A percentile compares a stretch with the other conserved stretches of the same genome.
These are phyloP conservation scores for Taenaris catops DNA, from an alignment of 2,888 invertebrate genomes.

Conservation along the genomic window DNA sequence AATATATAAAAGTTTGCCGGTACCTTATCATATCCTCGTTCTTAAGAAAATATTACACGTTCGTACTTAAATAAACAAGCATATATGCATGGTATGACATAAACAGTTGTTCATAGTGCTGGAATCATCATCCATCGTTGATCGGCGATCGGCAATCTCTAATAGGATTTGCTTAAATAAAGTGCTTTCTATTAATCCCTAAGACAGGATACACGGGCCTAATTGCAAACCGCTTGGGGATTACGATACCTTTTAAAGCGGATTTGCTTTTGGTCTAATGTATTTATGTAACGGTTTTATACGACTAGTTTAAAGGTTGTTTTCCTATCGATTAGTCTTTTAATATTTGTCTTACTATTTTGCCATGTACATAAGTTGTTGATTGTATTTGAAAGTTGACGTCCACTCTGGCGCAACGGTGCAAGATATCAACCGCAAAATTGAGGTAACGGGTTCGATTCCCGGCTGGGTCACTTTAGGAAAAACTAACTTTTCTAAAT, in stretches of 20 bases:
- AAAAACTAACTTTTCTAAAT: too few relatives aligned
- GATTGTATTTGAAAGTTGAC: too few relatives aligned
- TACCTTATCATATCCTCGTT: too few relatives aligned
- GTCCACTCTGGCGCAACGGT: too few relatives aligned
- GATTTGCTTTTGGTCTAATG: slow-evolving; percentile 24
- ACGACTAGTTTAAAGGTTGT: not conserved
- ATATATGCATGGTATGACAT: not conserved
- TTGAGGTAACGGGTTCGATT: too few relatives aligned
- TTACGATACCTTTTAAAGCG: slow-evolving; percentile 26
- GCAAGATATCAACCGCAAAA: too few relatives aligned
- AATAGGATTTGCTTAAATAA: slow-evolving; percentile 11
- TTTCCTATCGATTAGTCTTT: too few relatives aligned
- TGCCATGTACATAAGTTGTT: too few relatives aligned
- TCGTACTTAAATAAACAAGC: not conserved
- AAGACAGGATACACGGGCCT: slow-evolving; percentile 36
- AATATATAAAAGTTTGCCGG: too few relatives aligned
- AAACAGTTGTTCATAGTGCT: slow-evolving; percentile 1
- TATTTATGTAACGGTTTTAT: slow-evolving; percentile 12
- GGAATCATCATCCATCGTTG: not conserved
- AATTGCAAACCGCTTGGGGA: slow-evolving; percentile 34
- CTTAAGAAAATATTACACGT: too few relatives aligned
- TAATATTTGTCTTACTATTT: not conserved
- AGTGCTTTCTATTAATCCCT: slow-evolving; percentile 31
- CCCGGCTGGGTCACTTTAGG: too few relatives aligned
- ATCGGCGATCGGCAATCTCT: slow-evolving; percentile 5